These are phyloP conservation scores for Rambutsinella grinnellia DNA, from an alignment of 2,888 invertebrate genomes.

Conservation along the genomic window DNA sequence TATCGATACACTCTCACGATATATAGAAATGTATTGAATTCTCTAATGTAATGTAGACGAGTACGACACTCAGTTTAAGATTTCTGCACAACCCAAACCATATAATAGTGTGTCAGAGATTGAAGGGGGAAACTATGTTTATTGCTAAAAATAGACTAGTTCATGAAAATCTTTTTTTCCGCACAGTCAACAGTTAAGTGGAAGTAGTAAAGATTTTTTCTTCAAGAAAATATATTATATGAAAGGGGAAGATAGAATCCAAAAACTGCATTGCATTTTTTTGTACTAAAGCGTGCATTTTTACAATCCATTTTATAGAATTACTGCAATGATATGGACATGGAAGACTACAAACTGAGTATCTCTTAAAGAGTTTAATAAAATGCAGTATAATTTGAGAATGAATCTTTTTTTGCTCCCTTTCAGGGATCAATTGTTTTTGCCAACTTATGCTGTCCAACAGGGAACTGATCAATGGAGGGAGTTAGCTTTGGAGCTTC, in stretches of 20 bases:
- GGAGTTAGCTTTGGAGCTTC: too few species aligned
- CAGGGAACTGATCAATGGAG: too few species aligned
- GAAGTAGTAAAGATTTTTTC: not conserved
- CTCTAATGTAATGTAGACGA: not conserved
- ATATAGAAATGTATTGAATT: constrained; percentile 1
- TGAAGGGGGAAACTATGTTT: not conserved
- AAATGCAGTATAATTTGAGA: not conserved
- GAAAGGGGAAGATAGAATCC: too few species aligned
- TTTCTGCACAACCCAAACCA: not conserved
- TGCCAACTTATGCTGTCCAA: too few species aligned
- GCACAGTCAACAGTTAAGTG: not conserved
- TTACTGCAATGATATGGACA: too few species aligned
- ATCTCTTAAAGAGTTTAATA: not conserved
- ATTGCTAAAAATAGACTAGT: constrained; percentile 41
- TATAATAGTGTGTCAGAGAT: too few species aligned
- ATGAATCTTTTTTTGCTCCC: not conserved
- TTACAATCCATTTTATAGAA: not conserved
- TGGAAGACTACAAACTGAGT: too few species aligned
- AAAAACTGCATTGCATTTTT: too few species aligned
- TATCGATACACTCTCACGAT: not conserved
- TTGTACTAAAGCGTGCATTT: not conserved
- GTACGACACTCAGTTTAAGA: too few species aligned
- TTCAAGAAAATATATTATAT: not conserved
- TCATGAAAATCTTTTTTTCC: constrained; percentile 32
- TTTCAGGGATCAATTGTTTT: not conserved